Base-by-base conservation (phyloP, 2,113 vertebrate genomes). In the Thalassoma bifasciatum region DNA sequence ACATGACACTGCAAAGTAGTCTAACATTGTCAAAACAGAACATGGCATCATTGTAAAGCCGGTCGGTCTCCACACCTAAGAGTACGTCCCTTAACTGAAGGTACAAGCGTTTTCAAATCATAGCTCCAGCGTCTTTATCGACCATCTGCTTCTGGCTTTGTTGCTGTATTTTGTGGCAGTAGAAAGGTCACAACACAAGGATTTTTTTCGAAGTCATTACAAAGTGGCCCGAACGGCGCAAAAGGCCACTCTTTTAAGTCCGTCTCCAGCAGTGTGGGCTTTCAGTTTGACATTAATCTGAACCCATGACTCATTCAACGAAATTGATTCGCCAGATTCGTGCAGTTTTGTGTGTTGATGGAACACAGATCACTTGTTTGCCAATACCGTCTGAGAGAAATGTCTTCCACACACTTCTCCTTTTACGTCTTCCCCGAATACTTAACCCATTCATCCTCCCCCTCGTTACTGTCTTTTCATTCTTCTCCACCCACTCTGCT, bases 1-100 rank as follows among this genome's bases (percentile, higher is more conserved):
- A 88, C 75, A 75, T 76, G 83, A 88, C 70, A 71, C 85, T 75
- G 70, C 76, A 67, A 76, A 85, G 77, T 81, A 77, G 68, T 81
- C 85, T 84, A 81, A 82, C 56, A 76, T 65, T 50, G 75, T 83
- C 78, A 47, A 77, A 66, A 85, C 66, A 46, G 70, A 68, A 72
- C 79, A 83, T 82, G 85, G 81, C 81, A 56, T 70, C 38, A 71
- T 49, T 75, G 79, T 83, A 82, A 77, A 71, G 83, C 68, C 46
- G 58, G 11, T 30, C 66, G 54, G 63, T 60, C 51, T 82, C 63
- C 66, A 52, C 69, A 42, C 51, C 51, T 50, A 40, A 54, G 38
- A 68, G 60, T 17, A 22, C 46, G 42, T 59, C 71, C 46, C 19
- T 73, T 66, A 49, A 44, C 67, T 37, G 68, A 52, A 13, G 63